Conservation (phyloP, 2,888 invertebrate species). For the Adineta ricciae region DNA sequence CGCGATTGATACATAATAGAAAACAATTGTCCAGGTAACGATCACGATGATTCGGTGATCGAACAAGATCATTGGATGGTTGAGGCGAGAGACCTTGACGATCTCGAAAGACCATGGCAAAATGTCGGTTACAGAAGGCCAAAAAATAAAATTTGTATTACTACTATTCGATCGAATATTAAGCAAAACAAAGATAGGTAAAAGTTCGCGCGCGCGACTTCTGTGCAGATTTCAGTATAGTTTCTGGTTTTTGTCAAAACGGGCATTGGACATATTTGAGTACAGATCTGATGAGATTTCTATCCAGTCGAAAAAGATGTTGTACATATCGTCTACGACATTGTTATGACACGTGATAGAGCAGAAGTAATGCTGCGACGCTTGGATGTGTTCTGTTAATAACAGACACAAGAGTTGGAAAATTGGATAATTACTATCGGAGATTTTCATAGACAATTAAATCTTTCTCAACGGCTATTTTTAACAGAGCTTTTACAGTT, state of each 20-base stretch:
- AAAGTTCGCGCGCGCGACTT: neutral
- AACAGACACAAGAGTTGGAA: too few relatives aligned
- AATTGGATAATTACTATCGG: too few relatives aligned
- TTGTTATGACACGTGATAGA: neutral
- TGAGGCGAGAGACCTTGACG: neutral
- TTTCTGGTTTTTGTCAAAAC: too few relatives aligned
- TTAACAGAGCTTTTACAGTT: too few relatives aligned
- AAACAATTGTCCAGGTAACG: neutral
- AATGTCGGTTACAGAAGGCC: too few relatives aligned
- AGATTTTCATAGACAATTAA: too few relatives aligned
- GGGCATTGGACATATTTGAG: too few relatives aligned
- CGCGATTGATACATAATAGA: neutral
- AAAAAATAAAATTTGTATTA: neutral
- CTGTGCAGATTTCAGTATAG: too few relatives aligned
- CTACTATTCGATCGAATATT: neutral
- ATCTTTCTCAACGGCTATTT: too few relatives aligned
- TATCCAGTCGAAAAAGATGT: neutral
- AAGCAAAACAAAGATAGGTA: neutral
- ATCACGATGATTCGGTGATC: neutral
- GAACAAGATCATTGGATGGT: neutral
- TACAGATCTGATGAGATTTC: neutral
- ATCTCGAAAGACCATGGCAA: neutral
- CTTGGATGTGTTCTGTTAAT: neutral
- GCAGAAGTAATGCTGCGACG: neutral
- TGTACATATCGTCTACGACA: neutral